These are phyloP conservation scores for Agapetus fuscipes DNA, from an alignment of 2,888 invertebrate genomes.

Conservation along the genomic window DNA sequence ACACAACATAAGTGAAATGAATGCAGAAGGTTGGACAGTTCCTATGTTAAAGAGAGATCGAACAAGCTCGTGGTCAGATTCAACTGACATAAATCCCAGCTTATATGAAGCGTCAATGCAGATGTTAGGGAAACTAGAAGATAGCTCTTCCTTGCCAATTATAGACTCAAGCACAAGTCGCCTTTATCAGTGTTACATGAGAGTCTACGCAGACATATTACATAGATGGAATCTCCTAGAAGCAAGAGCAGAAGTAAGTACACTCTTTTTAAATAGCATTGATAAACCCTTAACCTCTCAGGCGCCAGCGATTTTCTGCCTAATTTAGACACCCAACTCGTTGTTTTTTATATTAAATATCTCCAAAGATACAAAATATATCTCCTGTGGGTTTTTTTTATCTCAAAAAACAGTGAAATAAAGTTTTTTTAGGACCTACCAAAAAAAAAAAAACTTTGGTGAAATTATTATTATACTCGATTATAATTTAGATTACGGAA, in stretches of 20 bases:
- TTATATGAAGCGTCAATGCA: slow-evolving; percentile 24
- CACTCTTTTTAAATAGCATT: slow-evolving; percentile 33
- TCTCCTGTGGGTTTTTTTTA: too few species aligned
- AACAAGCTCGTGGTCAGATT: slow-evolving; percentile 83
- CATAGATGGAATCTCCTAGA: slow-evolving; percentile 76
- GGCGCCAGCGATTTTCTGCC: too few species aligned
- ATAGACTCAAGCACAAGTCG: slow-evolving; percentile 39
- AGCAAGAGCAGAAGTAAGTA: slow-evolving; percentile 70
- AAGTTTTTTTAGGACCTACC: too few species aligned
- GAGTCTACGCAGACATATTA: slow-evolving; percentile 80
- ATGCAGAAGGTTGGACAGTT: slow-evolving; percentile 67
- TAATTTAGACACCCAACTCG: too few species aligned
- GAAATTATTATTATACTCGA: too few species aligned
- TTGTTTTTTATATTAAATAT: too few species aligned
- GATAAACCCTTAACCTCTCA: too few species aligned
- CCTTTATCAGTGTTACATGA: slow-evolving; percentile 75
- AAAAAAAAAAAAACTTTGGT: too few species aligned
- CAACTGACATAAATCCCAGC: slow-evolving; percentile 56
- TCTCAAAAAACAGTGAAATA: too few species aligned
- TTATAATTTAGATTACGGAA: too few species aligned
- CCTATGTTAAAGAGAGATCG: slow-evolving; percentile 60
- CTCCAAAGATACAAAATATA: too few species aligned
- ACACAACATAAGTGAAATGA: slow-evolving; percentile 61
- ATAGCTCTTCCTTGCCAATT: slow-evolving; percentile 31
- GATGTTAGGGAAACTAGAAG: slow-evolving; percentile 31